Conservation (phyloP, 2,888 invertebrate genomes). For the Trisateles emortualis region DNA sequence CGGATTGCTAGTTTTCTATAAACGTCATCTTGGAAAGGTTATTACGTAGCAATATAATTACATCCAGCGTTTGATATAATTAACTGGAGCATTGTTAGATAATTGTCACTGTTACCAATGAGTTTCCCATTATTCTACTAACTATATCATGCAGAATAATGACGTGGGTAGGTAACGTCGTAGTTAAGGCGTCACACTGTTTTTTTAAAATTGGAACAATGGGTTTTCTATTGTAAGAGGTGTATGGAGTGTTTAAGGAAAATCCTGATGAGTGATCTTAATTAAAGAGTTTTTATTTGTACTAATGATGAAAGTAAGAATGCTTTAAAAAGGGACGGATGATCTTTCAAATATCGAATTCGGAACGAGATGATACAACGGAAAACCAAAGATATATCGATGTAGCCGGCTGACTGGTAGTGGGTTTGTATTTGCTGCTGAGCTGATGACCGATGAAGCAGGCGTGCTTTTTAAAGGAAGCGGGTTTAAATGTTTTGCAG, state of each 20-base stretch:
- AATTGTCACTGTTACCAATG: slow-evolving; percentile 12
- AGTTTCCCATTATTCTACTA: slow-evolving; percentile 24
- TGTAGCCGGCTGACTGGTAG: too few relatives aligned
- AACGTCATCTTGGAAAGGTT: background rate
- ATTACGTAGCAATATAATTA: background rate
- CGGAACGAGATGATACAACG: too few relatives aligned
- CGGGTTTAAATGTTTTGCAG: too few relatives aligned
- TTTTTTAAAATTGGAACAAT: background rate
- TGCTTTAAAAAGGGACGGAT: too few relatives aligned
- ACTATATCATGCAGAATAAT: background rate
- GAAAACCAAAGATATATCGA: too few relatives aligned
- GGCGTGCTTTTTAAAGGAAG: too few relatives aligned
- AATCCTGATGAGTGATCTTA: background rate
- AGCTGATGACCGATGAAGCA: too few relatives aligned
- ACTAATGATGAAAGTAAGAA: too few relatives aligned
- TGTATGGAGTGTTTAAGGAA: slow-evolving; percentile 1
- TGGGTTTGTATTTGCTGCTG: too few relatives aligned
- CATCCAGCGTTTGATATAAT: background rate
- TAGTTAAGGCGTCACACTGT: background rate
- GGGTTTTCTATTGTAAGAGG: background rate
- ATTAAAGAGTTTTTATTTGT: background rate
- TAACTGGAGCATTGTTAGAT: background rate
- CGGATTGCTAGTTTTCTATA: too few relatives aligned
- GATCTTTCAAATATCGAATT: too few relatives aligned
- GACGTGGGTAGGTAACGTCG: background rate